Evolutionary conservation across 2,888 invertebrate genomes (phyloP).

Genomic region (Parnassius glacialis): DNA sequence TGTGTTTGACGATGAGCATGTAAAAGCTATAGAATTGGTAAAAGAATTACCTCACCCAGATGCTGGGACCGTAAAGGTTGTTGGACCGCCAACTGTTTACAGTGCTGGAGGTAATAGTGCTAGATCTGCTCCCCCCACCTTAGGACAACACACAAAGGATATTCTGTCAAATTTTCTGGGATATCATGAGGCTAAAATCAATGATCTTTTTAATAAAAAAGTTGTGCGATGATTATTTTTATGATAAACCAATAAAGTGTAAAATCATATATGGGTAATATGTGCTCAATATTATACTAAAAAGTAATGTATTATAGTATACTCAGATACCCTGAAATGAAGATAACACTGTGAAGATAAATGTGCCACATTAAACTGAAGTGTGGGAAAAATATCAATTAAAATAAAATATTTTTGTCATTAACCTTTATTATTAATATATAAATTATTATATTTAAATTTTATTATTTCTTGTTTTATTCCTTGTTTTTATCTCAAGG

Average conservation of each 20-base stretch:
- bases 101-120: slow-evolving; percentile 86
- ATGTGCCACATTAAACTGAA: slow-evolving; percentile 1
- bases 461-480: too few species aligned
- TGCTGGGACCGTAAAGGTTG: slow-evolving; percentile 86
- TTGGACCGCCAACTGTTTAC: slow-evolving; percentile 93
- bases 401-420: slow-evolving; percentile 8
- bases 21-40: slow-evolving; percentile 86
- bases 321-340: background rate
- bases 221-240: slow-evolving; percentile 44
- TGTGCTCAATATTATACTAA: background rate
- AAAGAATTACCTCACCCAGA: slow-evolving; percentile 85
- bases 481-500: too few species aligned
- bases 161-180: slow-evolving; percentile 85
- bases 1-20: slow-evolving; percentile 94
- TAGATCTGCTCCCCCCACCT: slow-evolving; percentile 87
- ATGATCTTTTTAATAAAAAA: slow-evolving; percentile 74
- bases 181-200: slow-evolving; percentile 82
- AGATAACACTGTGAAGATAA: slow-evolving; percentile 7
- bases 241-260: background rate
- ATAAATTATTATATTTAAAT: too few species aligned
- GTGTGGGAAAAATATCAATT: slow-evolving; percentile 11
- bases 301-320: too few species aligned
- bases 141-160: slow-evolving; percentile 93
- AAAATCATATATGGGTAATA: background rate
- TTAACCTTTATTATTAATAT: too few species aligned